Conservation (phyloP, 1,140 invertebrate genomes). For the Bombus picipes region DNA sequence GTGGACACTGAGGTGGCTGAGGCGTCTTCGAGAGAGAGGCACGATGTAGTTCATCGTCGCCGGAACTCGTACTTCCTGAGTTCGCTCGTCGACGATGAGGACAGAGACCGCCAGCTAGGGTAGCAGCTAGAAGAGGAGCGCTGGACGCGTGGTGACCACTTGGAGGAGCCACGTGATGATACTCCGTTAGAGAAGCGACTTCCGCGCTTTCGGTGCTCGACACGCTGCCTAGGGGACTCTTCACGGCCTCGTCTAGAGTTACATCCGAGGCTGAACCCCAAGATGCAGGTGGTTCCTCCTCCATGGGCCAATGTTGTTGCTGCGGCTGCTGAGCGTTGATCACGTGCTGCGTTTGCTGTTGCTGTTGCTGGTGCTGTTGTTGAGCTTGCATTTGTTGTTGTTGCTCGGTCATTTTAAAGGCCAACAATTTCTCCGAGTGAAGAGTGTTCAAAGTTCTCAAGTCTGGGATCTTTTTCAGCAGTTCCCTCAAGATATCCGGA, state of each 20-base stretch:
- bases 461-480: conserved; percentile 97
- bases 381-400: conserved; percentile 90
- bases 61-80: conserved; percentile 88
- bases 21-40: conserved; percentile 84
- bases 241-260: conserved; percentile 89
- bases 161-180: conserved; percentile 79
- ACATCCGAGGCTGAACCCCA: conserved; percentile 89
- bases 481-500: conserved; percentile 90
- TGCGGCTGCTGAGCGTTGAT: conserved; percentile 78
- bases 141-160: conserved; percentile 83
- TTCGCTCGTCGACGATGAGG: conserved; percentile 89
- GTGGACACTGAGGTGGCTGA: conserved; percentile 82
- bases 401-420: conserved; percentile 95
- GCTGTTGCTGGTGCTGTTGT: conserved; percentile 74
- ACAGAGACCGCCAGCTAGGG: conserved; percentile 87
- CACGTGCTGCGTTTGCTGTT: conserved; percentile 70
- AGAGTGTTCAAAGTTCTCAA: conserved; percentile 96
- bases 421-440: conserved; percentile 97
- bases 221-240: conserved; percentile 92
- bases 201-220: conserved; percentile 91
- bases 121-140: conserved; percentile 90
- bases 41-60: conserved; percentile 89
- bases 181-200: conserved; percentile 86
- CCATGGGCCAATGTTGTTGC: conserved; percentile 83
- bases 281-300: conserved; percentile 79